These are phyloP conservation scores for Cyprinodon diabolis DNA, from an alignment of 2,797 vertebrate genomes.

Conservation along the genomic window DNA sequence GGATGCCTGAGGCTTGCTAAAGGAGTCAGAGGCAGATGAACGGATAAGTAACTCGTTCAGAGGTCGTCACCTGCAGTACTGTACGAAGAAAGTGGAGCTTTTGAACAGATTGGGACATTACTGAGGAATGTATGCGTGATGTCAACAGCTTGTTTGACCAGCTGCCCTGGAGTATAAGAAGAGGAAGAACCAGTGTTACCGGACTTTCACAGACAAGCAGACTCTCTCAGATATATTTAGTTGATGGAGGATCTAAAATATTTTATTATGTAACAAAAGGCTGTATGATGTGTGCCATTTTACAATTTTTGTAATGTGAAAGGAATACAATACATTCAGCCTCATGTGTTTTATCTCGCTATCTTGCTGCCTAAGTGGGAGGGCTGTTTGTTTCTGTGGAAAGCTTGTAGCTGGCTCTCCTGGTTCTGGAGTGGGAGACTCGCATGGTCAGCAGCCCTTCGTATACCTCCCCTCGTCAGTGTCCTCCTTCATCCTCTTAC, in stretches of 20 bases:
- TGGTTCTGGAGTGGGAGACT: conserved; percentile 60
- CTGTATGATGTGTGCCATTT: neutral
- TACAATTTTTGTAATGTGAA: neutral
- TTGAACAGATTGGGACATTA: conserved; percentile 23
- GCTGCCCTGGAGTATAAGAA: conserved; percentile 46
- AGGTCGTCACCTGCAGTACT: conserved; percentile 14
- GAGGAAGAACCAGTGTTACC: conserved; percentile 41
- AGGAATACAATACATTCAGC: neutral
- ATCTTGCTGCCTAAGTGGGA: conserved; percentile 14
- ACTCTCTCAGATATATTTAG: conserved; percentile 17
- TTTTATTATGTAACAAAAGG: neutral
- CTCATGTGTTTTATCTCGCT: conserved; percentile 14
- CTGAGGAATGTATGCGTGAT: conserved; percentile 43
- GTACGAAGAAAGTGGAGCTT: conserved; percentile 25
- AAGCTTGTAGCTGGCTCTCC: conserved; percentile 28
- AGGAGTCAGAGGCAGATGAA: conserved; percentile 31
- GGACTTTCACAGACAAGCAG: conserved; percentile 25
- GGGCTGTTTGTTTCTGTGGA: conserved; percentile 28
- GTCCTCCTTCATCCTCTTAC: conserved; percentile 49
- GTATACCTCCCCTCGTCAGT: conserved; percentile 8
- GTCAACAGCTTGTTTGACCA: conserved; percentile 62
- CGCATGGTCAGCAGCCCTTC: conserved; percentile 61
- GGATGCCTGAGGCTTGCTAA: conserved; percentile 26
- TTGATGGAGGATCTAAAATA: neutral
- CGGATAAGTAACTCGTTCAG: conserved; percentile 22